Conservation (phyloP, 2,888 invertebrate genomes). For the Limnephilus marmoratus region DNA sequence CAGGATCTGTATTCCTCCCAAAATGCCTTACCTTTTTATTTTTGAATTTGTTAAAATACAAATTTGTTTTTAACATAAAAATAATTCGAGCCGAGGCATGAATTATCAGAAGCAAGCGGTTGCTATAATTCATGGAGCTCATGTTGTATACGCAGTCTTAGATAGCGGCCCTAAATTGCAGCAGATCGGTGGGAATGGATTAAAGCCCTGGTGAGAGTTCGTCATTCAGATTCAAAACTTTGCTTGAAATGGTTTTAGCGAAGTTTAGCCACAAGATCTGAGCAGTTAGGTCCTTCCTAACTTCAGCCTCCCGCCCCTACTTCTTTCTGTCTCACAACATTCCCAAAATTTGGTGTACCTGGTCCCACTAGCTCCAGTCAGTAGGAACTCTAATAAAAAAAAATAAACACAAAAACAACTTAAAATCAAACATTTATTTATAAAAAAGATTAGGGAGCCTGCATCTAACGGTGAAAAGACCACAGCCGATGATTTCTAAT, state of each 20-base stretch:
- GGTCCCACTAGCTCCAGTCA: not conserved
- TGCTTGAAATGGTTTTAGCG: not conserved
- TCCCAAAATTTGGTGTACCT: not conserved
- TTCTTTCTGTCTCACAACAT: not conserved
- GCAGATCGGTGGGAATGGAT: too few species aligned
- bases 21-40: too few species aligned
- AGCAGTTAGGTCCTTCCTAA: not conserved
- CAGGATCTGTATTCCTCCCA: too few species aligned
- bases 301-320: too few species aligned
- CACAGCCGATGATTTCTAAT: not conserved
- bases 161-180: too few species aligned
- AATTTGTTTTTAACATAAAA: too few species aligned
- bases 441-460: not conserved
- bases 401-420: not conserved
- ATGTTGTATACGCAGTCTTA: too few species aligned
- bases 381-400: not conserved
- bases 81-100: too few species aligned
- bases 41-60: too few species aligned
- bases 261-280: not conserved
- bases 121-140: too few species aligned
- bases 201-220: not conserved
- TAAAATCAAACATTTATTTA: not conserved
- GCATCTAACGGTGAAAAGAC: not conserved
- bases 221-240: not conserved
- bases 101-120: too few species aligned